A percentile compares a stretch with the other conserved stretches of the same genome.
Evolutionary conservation across 2,797 vertebrate genomes (phyloP).

Genomic region (Morus bassanus): DNA sequence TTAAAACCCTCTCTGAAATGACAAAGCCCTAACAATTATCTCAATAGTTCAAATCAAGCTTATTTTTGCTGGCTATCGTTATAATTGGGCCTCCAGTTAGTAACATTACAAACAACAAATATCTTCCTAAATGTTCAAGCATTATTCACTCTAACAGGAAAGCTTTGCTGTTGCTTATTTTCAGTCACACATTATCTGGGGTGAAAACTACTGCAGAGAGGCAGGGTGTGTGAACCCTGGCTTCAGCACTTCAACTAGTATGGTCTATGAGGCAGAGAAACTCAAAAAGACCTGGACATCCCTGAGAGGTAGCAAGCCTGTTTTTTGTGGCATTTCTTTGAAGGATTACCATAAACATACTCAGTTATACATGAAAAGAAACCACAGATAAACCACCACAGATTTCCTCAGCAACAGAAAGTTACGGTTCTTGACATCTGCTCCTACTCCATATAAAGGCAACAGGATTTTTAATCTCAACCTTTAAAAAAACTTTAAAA

Average conservation of each 20-base stretch:
- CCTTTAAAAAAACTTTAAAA: background rate
- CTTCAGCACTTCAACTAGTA: background rate
- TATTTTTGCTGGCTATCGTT: background rate
- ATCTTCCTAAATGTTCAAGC: background rate
- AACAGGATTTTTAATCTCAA: background rate
- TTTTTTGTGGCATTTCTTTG: background rate
- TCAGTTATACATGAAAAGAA: background rate
- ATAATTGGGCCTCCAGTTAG: background rate
- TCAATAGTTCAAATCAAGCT: background rate
- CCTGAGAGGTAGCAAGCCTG: background rate
- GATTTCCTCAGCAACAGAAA: background rate
- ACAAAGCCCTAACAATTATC: background rate
- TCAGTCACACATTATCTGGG: background rate
- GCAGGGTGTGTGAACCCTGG: background rate
- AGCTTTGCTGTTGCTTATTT: background rate
- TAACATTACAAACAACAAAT: background rate
- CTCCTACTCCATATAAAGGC: background rate
- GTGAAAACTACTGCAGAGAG: background rate
- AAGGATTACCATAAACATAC: background rate
- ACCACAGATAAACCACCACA: background rate
- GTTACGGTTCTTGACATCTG: background rate
- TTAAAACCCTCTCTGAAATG: background rate
- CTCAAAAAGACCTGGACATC: background rate
- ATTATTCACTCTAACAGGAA: background rate
- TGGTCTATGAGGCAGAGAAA: background rate